Conservation (phyloP, 2,113 vertebrate genomes). For the Sinocyclocheilus anshuiensis region DNA sequence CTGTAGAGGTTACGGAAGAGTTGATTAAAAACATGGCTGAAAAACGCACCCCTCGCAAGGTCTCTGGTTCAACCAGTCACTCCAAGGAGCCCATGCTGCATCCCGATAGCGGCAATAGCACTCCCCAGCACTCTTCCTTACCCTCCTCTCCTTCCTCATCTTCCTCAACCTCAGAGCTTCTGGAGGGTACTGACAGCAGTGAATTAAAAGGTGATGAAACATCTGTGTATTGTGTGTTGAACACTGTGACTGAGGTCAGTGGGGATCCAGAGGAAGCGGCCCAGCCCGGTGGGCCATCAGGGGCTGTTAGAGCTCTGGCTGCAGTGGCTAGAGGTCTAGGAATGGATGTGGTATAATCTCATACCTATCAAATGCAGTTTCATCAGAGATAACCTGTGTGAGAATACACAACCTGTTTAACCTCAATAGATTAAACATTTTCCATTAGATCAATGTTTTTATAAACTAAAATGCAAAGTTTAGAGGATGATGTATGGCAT, state of each 20-base stretch:
- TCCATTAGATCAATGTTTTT: not conserved
- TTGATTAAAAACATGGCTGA: conserved; percentile 83
- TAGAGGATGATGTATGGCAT: too few species aligned
- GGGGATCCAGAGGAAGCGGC: conserved; percentile 63
- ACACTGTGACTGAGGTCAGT: conserved; percentile 68
- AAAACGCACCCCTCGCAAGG: conserved; percentile 71
- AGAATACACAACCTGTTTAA: not conserved
- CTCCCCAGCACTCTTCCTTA: conserved; percentile 57
- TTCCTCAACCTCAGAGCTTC: conserved; percentile 64
- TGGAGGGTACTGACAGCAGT: conserved; percentile 60
- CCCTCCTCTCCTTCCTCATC: conserved; percentile 54
- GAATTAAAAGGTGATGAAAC: conserved; percentile 61
- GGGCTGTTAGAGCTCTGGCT: conserved; percentile 75
- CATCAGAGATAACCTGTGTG: not conserved
- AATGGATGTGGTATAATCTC: conserved; percentile 76
- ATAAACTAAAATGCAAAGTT: not conserved
- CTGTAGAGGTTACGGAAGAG: conserved; percentile 80
- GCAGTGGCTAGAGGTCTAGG: conserved; percentile 78
- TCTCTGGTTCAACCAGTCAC: conserved; percentile 54
- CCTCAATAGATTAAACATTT: not conserved
- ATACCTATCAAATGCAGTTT: not conserved
- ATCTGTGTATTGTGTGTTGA: conserved; percentile 75
- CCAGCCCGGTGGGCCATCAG: conserved; percentile 58
- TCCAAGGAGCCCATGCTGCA: conserved; percentile 53
- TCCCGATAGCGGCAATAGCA: conserved; percentile 53